Conservation (phyloP, 2,888 invertebrate genomes). For the Clistopyga incitator region DNA sequence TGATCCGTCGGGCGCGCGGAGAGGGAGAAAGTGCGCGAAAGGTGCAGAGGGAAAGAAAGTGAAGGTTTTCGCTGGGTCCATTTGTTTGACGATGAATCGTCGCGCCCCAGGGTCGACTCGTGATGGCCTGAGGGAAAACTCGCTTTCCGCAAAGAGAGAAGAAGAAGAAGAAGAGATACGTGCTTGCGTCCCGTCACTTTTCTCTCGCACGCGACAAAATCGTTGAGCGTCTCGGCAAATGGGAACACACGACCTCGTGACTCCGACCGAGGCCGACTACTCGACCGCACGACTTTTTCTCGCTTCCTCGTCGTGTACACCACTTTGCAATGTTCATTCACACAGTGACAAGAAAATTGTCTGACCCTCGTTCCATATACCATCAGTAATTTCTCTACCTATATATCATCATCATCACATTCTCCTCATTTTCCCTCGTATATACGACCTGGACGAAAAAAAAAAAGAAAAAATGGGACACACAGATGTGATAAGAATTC, state of each 20-base stretch:
- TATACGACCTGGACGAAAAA: background rate
- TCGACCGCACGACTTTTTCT: constrained; percentile 22
- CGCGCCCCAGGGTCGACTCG: constrained; percentile 21
- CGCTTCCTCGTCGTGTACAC: background rate
- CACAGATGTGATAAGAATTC: background rate
- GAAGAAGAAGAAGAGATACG: background rate
- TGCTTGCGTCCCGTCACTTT: constrained; percentile 10
- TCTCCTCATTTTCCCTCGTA: background rate
- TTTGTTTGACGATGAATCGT: constrained; percentile 41
- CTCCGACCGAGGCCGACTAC: constrained; percentile 10
- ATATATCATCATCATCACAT: background rate
- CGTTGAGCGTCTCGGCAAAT: constrained; percentile 22
- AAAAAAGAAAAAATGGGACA: background rate
- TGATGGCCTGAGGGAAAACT: constrained; percentile 17
- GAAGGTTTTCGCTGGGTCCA: constrained; percentile 16
- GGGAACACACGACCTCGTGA: constrained; percentile 43
- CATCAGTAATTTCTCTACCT: constrained; percentile 9
- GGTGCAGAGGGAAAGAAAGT: constrained; percentile 5
- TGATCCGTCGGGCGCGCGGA: constrained; percentile 7
- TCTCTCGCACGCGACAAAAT: constrained; percentile 43
- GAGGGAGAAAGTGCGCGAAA: constrained; percentile 6
- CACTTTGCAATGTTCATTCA: background rate
- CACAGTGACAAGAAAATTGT: constrained; percentile 6
- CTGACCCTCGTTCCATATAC: background rate
- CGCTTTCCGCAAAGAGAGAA: background rate